Evolutionary conservation across 2,888 invertebrate genomes (phyloP).

Genomic region (Schrankia costaestrigalis): DNA sequence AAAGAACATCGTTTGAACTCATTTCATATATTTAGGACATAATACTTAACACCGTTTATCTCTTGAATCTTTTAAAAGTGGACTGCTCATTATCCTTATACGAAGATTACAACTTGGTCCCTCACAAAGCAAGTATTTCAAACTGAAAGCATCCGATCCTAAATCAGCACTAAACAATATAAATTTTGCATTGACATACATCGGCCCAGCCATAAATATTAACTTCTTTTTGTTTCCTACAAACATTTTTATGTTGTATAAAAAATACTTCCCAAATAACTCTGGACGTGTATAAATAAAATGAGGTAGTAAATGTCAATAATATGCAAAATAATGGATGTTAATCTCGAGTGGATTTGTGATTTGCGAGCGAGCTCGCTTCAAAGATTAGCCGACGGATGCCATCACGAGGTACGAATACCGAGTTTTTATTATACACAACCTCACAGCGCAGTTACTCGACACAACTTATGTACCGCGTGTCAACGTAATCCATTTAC

Average conservation of each 20-base stretch:
- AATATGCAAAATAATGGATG: slow-evolving; percentile 80
- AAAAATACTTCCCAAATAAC: slow-evolving; percentile 79
- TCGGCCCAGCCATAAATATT: slow-evolving; percentile 71
- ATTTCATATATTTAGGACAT: too few species aligned
- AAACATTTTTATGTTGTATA: slow-evolving; percentile 75
- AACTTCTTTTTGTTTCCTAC: slow-evolving; percentile 71
- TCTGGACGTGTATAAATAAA: slow-evolving; percentile 72
- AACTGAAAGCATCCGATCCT: slow-evolving; percentile 53
- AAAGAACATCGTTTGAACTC: too few species aligned
- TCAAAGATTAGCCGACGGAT: slow-evolving; percentile 72
- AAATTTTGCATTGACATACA: slow-evolving; percentile 77
- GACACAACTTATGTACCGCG: slow-evolving; percentile 12
- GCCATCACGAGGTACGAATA: slow-evolving; percentile 33
- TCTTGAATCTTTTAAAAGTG: slow-evolving; percentile 35
- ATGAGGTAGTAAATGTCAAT: slow-evolving; percentile 79
- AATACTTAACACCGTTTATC: slow-evolving; percentile 36
- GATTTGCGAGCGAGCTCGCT: slow-evolving; percentile 69
- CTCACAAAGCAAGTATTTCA: slow-evolving; percentile 66
- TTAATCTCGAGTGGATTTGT: slow-evolving; percentile 69
- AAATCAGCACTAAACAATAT: slow-evolving; percentile 68
- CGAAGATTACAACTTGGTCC: slow-evolving; percentile 39
- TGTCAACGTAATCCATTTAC: slow-evolving; percentile 23
- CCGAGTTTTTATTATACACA: slow-evolving; percentile 26
- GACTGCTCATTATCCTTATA: slow-evolving; percentile 51
- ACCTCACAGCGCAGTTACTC: slow-evolving; percentile 14